Base-by-base conservation (phyloP, 2,888 invertebrate species). In the Seira sanloemensis region DNA sequence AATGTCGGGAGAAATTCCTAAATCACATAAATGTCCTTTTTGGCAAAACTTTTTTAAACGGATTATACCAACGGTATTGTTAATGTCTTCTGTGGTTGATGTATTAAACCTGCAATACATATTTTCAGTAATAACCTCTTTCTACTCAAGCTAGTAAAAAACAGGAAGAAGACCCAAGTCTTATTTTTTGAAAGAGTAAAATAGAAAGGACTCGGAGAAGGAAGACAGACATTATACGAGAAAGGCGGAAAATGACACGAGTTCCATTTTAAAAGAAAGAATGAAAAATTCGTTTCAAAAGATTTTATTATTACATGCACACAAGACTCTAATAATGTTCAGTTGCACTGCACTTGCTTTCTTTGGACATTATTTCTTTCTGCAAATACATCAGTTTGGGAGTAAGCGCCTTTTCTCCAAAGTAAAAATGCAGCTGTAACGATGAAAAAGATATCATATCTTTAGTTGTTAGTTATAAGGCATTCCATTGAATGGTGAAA, bases 231-330 rank as follows among this genome's bases (percentile, higher is more conserved):
- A 37, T 37, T 7, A 37, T n/a, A 37, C 21, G 37, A 58, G 21
- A 68, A 24, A 69, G 26, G 46, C 78, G 78, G 78, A 79, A 73
- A 72, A 72, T 72, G 67, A 79, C 73, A 79, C 46, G 78, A 72
- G 78, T 50, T 73, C 26, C 72, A 73, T 79, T 79, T 79, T 79
- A 79, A 79, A 72, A 25, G 24, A 69, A 54, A 72, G 46, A 23
- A 37, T 37, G 12, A 37, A 37, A 12, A 37, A 37, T 37, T 7
- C n/a, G n/a, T n/a, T n/a, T n/a, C 12, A 37, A 37, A 37, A 37
- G 12, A 37, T 37, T 37, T 37, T 37, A 12, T 37, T 37, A 37
- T 37, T 37, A 37, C 37, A 37, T 37, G 37, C 37, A 37, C 12
- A n/a, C n/a, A n/a, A n/a, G n/a, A n/a, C n/a, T n/a, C n/a, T n/a